Percentiles rank a stretch among this genome's conserved stretches.
Conservation (phyloP, 2,888 invertebrate genomes). For the Drosophila maculinotata region DNA sequence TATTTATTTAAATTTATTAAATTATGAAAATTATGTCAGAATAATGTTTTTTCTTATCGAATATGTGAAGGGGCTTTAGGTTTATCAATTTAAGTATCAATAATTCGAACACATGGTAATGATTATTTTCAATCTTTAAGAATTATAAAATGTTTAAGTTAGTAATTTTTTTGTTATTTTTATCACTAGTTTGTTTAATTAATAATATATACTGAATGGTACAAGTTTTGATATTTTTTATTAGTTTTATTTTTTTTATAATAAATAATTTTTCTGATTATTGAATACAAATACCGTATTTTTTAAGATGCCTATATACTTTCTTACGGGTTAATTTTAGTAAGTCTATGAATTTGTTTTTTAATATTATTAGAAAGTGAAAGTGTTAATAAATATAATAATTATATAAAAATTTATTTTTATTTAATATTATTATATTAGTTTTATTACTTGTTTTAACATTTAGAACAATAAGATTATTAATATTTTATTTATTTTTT, state of each 20-base stretch:
- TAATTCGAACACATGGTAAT: constrained; percentile 86
- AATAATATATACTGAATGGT: constrained; percentile 86
- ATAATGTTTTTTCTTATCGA: constrained; percentile 88
- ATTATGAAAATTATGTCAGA: constrained; percentile 86
- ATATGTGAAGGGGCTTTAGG: constrained; percentile 89
- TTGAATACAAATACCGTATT: constrained; percentile 69
- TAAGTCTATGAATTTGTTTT: constrained; percentile 87
- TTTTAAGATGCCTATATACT: constrained; percentile 86
- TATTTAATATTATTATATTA: constrained; percentile 85
- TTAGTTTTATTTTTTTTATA: constrained; percentile 86
- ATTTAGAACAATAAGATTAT: constrained; percentile 39
- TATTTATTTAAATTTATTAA: constrained; percentile 85
- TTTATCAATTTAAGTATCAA: constrained; percentile 87
- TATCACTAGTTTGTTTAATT: constrained; percentile 86
- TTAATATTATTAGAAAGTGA: constrained; percentile 87
- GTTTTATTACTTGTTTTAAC: constrained; percentile 86
- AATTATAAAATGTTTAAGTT: constrained; percentile 87
- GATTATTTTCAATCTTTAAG: constrained; percentile 88
- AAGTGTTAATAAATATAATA: constrained; percentile 63
- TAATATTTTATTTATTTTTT: constrained; percentile 40
- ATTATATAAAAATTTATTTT: constrained; percentile 86
- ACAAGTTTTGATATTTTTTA: constrained; percentile 86
- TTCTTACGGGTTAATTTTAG: constrained; percentile 87
- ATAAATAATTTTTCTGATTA: constrained; percentile 16
- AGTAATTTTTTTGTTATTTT: constrained; percentile 85